Evolutionary conservation across 2,113 vertebrate genomes (phyloP), one percentile per base, ranked within the genome.

Genomic region (Elephantulus edwardii): DNA sequence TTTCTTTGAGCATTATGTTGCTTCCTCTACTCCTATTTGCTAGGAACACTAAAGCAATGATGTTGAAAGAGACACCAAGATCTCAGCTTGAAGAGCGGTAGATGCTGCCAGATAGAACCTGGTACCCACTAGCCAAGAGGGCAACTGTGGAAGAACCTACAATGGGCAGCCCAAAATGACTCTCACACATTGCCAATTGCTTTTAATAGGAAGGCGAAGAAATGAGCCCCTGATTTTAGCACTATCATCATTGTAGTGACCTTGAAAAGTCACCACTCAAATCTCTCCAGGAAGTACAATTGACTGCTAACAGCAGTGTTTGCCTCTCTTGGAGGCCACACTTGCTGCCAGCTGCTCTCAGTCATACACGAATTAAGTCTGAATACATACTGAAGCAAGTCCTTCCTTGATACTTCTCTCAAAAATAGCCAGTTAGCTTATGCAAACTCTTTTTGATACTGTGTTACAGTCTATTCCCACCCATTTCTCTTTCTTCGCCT

Each of bases 171-270:
- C 81, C 38, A 82, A 85, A 56, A 40, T 19, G 60, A 80, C 52
- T 46, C n/a, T n/a, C n/a, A n/a, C n/a, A n/a, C n/a, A 30, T 83
- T 46, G 44, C 20, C 3, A 52, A 30, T 68, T 79, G 72, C 20
- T 91, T 83, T 33, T 44, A 84, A 19, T 16, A 30, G 38, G 46
- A 70, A 83, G n/a, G n/a, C 83, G 75, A 79, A 66, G 88, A 84
- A 35, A 14, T 9, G 26, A 72, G 68, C 42, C 50, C 52, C 14
- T 38, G 4, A 79, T 17, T 56, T 64, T 14, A 90, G 20, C 60
- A 70, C 17, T 62, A 20, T 26, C 33, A 20, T 75, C 8, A 42
- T 26, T 33, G 50, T 60, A n/a, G 40, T 70, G 22, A 42, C 40
- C 42, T 40, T 77, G 40, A 68, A 26, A 4, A 7, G 14, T 14